A percentile compares a stretch with the other conserved stretches of the same genome.
Conservation (phyloP, 2,888 invertebrate species). For the Leptarthrus brevirostris region DNA sequence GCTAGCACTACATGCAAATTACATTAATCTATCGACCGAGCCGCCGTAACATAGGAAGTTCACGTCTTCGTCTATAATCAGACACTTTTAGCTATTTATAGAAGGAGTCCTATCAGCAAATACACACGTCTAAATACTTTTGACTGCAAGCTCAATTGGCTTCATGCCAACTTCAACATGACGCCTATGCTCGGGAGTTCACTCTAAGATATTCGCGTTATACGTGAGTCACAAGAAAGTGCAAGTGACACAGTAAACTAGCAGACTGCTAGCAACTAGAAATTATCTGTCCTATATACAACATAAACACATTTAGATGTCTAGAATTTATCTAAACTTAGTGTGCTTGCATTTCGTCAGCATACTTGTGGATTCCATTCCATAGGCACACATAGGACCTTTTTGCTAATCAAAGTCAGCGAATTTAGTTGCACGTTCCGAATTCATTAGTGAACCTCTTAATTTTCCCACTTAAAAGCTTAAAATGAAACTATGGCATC, state of each 20-base stretch:
- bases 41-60: neutral
- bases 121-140: neutral
- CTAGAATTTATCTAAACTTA: too few relatives aligned
- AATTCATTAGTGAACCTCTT: too few relatives aligned
- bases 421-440: too few relatives aligned
- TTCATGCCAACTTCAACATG: neutral
- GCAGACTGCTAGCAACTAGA: neutral
- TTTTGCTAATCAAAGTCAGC: too few relatives aligned
- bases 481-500: too few relatives aligned
- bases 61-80: constrained; percentile 13
- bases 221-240: neutral
- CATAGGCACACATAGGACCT: too few relatives aligned
- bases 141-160: neutral
- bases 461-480: too few relatives aligned
- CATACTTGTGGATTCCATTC: too few relatives aligned
- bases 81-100: constrained; percentile 18
- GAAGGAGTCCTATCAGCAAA: neutral
- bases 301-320: too few relatives aligned
- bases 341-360: too few relatives aligned
- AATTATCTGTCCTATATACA: neutral
- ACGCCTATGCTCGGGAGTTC: neutral
- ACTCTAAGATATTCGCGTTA: too few relatives aligned
- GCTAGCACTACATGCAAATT: constrained; percentile 23
- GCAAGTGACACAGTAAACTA: neutral
- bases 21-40: neutral